phyloP scores from a whole-genome alignment of 2,113 vertebrate genomes.

The Trichomycterus rosablanca region DNA sequence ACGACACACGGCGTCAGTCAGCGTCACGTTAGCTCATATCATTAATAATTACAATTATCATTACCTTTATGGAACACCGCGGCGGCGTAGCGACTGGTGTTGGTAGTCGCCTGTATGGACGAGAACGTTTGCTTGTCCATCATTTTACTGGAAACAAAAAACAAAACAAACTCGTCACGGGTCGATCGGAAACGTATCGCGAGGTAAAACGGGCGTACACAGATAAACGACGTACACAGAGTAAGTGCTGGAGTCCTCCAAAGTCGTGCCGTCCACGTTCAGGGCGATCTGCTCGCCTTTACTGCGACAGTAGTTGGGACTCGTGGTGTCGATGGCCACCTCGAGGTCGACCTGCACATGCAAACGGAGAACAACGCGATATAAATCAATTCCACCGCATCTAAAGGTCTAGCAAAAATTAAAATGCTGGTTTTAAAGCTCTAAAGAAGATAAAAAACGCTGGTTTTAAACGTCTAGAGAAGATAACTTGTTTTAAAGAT shows the following conservation, averaged over 20 bases:
- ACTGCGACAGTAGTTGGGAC: conserved; percentile 94
- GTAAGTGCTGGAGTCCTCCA: conserved; percentile 85
- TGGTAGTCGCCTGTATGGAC: conserved; percentile 90
- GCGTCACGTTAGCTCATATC: no score
- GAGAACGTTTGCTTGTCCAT: conserved; percentile 96
- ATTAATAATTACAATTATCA: no score
- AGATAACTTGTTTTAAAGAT: no score
- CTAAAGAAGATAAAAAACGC: no score
- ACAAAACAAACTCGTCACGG: neutral
- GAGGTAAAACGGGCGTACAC: neutral
- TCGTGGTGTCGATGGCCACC: conserved; percentile 85
- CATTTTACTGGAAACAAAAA: conserved; percentile 75
- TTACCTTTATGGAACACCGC: conserved; percentile 92
- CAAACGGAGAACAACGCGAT: no score
- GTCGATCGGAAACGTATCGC: neutral
- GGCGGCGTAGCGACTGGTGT: conserved; percentile 88
- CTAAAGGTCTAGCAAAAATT: no score
- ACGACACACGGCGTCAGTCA: no score
- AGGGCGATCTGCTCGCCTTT: conserved; percentile 96
- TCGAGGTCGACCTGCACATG: conserved; percentile 79
- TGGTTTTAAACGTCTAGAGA: no score
- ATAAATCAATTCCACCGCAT: no score
- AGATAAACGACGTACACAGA: conserved; percentile 72
- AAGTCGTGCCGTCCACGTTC: conserved; percentile 84
- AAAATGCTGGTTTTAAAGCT: no score